phyloP scores from a whole-genome alignment of 2,797 vertebrate species.

The Cyclura pinguis region DNA sequence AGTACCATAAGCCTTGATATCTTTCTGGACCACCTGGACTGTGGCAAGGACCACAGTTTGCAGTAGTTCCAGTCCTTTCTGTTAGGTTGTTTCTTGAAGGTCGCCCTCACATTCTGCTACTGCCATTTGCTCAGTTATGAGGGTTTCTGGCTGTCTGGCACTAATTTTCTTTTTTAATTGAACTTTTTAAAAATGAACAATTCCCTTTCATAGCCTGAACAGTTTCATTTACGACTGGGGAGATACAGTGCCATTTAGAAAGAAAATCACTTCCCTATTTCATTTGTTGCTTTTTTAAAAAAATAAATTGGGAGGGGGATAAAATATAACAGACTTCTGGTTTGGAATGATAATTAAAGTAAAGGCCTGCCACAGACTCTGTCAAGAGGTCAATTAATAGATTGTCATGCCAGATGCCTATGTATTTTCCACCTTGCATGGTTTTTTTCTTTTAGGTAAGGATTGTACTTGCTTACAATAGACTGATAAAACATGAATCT shows the following conservation, averaged over 20 bases:
- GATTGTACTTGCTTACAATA: neutral
- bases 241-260: slow-evolving; percentile 35
- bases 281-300: slow-evolving; percentile 2
- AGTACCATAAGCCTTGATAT: no score
- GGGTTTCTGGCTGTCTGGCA: neutral
- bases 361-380: slow-evolving; percentile 43
- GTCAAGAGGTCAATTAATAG: slow-evolving; percentile 64
- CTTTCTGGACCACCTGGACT: no score
- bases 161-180: slow-evolving; percentile 2
- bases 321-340: slow-evolving; percentile 27
- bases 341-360: slow-evolving; percentile 65
- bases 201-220: neutral
- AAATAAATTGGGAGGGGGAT: slow-evolving; percentile 36
- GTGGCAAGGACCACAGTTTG: no score
- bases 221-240: neutral
- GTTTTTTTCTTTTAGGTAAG: neutral
- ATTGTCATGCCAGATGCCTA: slow-evolving; percentile 34
- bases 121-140: slow-evolving; percentile 20
- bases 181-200: neutral
- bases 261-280: slow-evolving; percentile 7
- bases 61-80: no score
- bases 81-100: no score
- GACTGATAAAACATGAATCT: neutral
- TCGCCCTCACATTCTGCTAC: no score
- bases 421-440: neutral